Evolutionary conservation across 2,797 vertebrate genomes (phyloP).

Genomic region (Pseudomugil tenellus): DNA sequence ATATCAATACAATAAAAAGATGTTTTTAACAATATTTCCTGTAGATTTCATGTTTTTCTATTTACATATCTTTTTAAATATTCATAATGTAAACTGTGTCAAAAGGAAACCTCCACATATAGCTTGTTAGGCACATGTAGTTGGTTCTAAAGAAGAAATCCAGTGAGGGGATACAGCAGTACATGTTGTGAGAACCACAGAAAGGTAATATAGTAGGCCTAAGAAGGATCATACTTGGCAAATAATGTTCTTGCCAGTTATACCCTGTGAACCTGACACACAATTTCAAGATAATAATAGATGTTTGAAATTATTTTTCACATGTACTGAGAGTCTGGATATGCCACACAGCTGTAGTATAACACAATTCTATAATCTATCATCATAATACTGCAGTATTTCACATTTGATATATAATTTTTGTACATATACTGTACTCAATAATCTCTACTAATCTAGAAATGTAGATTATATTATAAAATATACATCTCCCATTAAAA

Average conservation of each 20-base stretch:
- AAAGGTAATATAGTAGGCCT: slow-evolving; percentile 67
- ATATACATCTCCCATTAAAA: slow-evolving; percentile 87
- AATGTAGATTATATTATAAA: slow-evolving; percentile 86
- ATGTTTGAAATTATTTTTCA: slow-evolving; percentile 61
- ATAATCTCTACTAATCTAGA: slow-evolving; percentile 82
- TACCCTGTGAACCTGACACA: slow-evolving; percentile 82
- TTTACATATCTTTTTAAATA: slow-evolving; percentile 64
- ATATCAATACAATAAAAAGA: slow-evolving; percentile 63
- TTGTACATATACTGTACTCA: slow-evolving; percentile 75
- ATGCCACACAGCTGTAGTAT: slow-evolving; percentile 74
- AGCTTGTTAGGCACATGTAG: slow-evolving; percentile 87
- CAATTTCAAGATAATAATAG: slow-evolving; percentile 65
- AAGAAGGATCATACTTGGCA: slow-evolving; percentile 71
- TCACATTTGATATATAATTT: slow-evolving; percentile 79
- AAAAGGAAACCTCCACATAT: slow-evolving; percentile 81
- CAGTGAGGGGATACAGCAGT: slow-evolving; percentile 64
- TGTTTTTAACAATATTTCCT: slow-evolving; percentile 67
- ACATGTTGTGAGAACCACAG: slow-evolving; percentile 70
- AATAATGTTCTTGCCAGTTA: slow-evolving; percentile 65
- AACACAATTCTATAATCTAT: slow-evolving; percentile 80
- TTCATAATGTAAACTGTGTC: slow-evolving; percentile 76
- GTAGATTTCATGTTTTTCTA: slow-evolving; percentile 62
- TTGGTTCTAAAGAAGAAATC: slow-evolving; percentile 76
- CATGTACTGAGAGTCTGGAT: slow-evolving; percentile 73
- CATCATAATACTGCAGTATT: slow-evolving; percentile 75